Base-by-base conservation (phyloP, 1,140 invertebrate species). In the Drosophila mayri region DNA sequence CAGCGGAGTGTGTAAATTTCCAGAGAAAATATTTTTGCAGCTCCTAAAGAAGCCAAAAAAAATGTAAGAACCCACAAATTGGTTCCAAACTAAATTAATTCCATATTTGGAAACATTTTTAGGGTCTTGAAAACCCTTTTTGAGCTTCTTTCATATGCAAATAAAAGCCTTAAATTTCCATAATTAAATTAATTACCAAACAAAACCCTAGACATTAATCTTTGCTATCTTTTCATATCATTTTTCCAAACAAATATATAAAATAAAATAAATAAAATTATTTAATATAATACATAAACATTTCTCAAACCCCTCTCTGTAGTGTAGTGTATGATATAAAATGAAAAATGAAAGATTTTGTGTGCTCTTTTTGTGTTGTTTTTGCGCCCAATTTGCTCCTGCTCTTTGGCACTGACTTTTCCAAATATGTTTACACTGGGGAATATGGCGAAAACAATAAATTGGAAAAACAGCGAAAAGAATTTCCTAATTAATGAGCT, bases 401-500 rank as follows among this genome's bases (percentile, higher is more conserved):
- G 32, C 50, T 43, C 62, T 67, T 52, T 52, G 20, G 37, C 66
- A 62, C n/a, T 20, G 60, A 35, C 52, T 67, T 58, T 82, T 59
- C 25, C 41, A 37, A 60, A 49, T 60, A 65, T 58, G 58, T 78
- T 70, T 67, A 79, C 55, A 77, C 35, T 60, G 37, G 68, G 37
- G 71, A 73, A 72, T 73, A 55, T 55, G 35, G 70, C 18, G 28
- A 72, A 54, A 66, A 85, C 73, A 85, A 84, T 84, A 85, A 84
- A 85, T 84, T 66, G 81, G 73, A 61, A 64, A 58, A 67, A 43
- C 65, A 59, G 46, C 46, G 64, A 54, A 58, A 75, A 72, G 57
- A 71, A 80, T 77, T 76, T 80, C 66, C 64, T 77, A 83, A 87
- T 88, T 87, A 88, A 87, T 87, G 63, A 68, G 60, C 58, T 62